These are phyloP conservation scores for Mesaphorura yosii DNA, from an alignment of 1,140 invertebrate species.

Conservation along the genomic window DNA sequence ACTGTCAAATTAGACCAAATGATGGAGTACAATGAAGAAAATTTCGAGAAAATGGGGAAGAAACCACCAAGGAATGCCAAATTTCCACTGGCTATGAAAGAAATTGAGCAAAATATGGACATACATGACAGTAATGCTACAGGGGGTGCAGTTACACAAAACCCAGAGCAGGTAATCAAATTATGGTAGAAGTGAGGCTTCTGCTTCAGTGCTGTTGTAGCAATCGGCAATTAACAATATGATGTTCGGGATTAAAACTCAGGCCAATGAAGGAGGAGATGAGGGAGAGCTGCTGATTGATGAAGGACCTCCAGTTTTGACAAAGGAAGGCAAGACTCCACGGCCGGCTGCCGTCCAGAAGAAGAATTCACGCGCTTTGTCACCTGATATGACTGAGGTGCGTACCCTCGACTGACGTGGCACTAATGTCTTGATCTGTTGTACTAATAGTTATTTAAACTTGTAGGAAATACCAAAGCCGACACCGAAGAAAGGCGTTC, in stretches of 20 bases:
- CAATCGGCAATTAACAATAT: no score
- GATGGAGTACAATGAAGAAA: slow-evolving; percentile 44
- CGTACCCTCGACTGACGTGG: background rate
- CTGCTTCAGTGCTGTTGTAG: background rate
- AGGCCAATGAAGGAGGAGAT: slow-evolving; percentile 39
- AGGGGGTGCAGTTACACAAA: slow-evolving; percentile 34
- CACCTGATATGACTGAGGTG: background rate
- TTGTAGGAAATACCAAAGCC: background rate
- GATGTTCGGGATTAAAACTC: no score
- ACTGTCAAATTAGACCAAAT: slow-evolving; percentile 42
- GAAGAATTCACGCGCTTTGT: background rate
- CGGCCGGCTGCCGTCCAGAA: background rate
- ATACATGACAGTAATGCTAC: slow-evolving; percentile 32
- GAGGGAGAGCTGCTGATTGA: slow-evolving; percentile 49
- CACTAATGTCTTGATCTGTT: background rate
- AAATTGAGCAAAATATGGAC: slow-evolving; percentile 47
- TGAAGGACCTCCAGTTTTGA: slow-evolving; percentile 39
- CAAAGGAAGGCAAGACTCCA: background rate
- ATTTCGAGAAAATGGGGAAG: slow-evolving; percentile 54
- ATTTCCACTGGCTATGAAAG: slow-evolving; percentile 55
- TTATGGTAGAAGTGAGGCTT: slow-evolving; percentile 20
- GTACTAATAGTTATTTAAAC: background rate
- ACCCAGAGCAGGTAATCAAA: slow-evolving; percentile 20
- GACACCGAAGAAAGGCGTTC: slow-evolving; percentile 25
- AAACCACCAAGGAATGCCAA: slow-evolving; percentile 43